These are phyloP conservation scores for Macrostomum lignano DNA, from an alignment of 1,140 invertebrate genomes.

Conservation along the genomic window DNA sequence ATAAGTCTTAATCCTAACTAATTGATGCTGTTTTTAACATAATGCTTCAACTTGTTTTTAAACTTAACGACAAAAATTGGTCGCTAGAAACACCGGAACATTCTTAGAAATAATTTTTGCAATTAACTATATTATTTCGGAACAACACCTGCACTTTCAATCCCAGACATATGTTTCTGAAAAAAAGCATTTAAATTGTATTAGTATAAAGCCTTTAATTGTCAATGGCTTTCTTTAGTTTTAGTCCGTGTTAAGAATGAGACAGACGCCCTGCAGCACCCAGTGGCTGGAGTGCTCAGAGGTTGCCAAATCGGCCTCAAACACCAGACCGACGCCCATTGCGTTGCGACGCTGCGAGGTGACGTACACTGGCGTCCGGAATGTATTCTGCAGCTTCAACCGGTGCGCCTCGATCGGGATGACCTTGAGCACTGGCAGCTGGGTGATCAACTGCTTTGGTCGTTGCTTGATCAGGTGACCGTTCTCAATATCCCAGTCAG, in stretches of 20 bases:
- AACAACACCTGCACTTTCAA: too few relatives aligned
- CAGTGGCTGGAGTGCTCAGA: slow-evolving; percentile 50
- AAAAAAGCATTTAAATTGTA: too few relatives aligned
- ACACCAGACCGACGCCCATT: slow-evolving; percentile 59
- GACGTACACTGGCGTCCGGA: slow-evolving; percentile 54
- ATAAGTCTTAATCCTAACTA: too few relatives aligned
- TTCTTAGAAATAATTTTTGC: too few relatives aligned
- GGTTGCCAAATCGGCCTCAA: slow-evolving; percentile 53
- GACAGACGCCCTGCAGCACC: slow-evolving; percentile 55
- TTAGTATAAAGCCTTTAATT: slow-evolving; percentile 4
- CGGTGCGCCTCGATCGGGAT: slow-evolving; percentile 54
- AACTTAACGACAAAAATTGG: too few relatives aligned
- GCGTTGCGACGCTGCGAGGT: slow-evolving; percentile 51
- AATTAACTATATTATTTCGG: too few relatives aligned
- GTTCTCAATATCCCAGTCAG: slow-evolving; percentile 42
- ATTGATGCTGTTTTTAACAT: too few relatives aligned
- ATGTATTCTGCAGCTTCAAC: slow-evolving; percentile 52
- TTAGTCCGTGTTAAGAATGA: slow-evolving; percentile 47
- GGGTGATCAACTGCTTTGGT: slow-evolving; percentile 51
- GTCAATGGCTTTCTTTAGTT: too few relatives aligned
- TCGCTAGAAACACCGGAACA: too few relatives aligned
- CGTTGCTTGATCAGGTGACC: too few relatives aligned
- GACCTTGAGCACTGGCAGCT: slow-evolving; percentile 48
- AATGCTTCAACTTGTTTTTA: too few relatives aligned
- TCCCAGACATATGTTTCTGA: too few relatives aligned